These are phyloP conservation scores for Ciconia stormi DNA, from an alignment of 2,113 vertebrate genomes.

Conservation along the genomic window DNA sequence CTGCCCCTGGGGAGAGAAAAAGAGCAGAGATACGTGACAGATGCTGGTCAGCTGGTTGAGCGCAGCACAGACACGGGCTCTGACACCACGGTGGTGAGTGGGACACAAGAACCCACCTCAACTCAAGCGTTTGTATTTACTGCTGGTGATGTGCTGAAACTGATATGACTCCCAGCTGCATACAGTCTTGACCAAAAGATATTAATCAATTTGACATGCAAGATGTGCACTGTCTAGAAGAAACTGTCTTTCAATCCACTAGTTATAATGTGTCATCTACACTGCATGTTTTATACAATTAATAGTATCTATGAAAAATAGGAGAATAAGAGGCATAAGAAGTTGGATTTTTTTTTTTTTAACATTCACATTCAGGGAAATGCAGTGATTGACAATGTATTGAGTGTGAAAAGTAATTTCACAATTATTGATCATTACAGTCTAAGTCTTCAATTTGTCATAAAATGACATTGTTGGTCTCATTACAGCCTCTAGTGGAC, in stretches of 20 bases:
- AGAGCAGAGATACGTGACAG: background rate
- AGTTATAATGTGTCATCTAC: background rate
- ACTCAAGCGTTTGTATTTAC: background rate
- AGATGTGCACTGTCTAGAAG: slow-evolving; percentile 15
- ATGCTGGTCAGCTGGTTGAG: background rate
- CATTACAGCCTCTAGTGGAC: slow-evolving; percentile 83
- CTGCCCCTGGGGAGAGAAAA: background rate
- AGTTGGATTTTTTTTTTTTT: background rate
- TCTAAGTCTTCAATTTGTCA: slow-evolving; percentile 21
- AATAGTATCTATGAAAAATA: background rate
- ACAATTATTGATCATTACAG: slow-evolving; percentile 44
- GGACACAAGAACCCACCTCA: background rate
- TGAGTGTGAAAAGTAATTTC: slow-evolving; percentile 26
- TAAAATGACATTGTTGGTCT: slow-evolving; percentile 75
- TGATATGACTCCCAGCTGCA: slow-evolving; percentile 14
- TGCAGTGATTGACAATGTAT: background rate
- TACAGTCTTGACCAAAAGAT: slow-evolving; percentile 20
- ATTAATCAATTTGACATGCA: slow-evolving; percentile 45
- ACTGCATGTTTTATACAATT: background rate
- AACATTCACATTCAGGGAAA: slow-evolving; percentile 21
- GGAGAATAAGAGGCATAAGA: background rate
- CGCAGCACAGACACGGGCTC: accelerated
- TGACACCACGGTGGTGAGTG: background rate
- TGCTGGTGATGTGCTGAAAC: background rate
- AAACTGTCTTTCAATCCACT: background rate